Evolutionary conservation across 1,140 invertebrate species (phyloP), one percentile per base, ranked within the genome.

Genomic region (Parapsyche elsis): DNA sequence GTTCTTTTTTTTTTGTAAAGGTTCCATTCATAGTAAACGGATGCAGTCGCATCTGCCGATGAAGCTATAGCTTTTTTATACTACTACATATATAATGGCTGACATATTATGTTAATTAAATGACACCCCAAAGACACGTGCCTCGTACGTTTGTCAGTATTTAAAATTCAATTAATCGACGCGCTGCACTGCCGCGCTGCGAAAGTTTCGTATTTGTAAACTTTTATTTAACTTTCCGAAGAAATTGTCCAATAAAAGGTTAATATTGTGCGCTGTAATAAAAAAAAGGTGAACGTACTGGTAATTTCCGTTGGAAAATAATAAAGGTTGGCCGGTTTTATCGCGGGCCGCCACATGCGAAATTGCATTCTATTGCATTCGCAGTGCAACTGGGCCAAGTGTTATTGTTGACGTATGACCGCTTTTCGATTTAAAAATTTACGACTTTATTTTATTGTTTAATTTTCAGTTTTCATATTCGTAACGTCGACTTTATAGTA

Each of bases 21-120:
- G 14, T 12, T 46, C 14, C 14, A n/a, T 19, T 46, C 71, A 26
- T 30, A 7, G 26, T 7, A 38, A 38, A 38, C 30, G 30, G 19
- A 74, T 45, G 16, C 71, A 74, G 44, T 46, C 30, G 71, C 71
- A 49, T 45, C 71, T 38, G 30, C 30, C 67, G 67, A 26, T 71
- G 30, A 30, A 5, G 24, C 1, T 16, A 26, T 67, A 5, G 2
- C 4, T 21, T 61, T 61, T 61, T 61, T 61, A 2, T 61, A 61
- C 19, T 14, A 16, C 4, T 46, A 46, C 14, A 46, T n/a, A 1
- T n/a, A 61, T 61, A 19, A 61, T 19, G 21, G 21, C 10, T 61
- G 7, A 9, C 9, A 12, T 53, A 2, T 9, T 9, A 61, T 19
- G 30, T 38, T 38, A 38, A 38, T 38, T 38, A 38, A 38, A 38